A percentile compares a stretch with the other conserved stretches of the same genome.
Evolutionary conservation across 2,113 vertebrate genomes (phyloP).

Genomic region (Anoplopoma fimbria): DNA sequence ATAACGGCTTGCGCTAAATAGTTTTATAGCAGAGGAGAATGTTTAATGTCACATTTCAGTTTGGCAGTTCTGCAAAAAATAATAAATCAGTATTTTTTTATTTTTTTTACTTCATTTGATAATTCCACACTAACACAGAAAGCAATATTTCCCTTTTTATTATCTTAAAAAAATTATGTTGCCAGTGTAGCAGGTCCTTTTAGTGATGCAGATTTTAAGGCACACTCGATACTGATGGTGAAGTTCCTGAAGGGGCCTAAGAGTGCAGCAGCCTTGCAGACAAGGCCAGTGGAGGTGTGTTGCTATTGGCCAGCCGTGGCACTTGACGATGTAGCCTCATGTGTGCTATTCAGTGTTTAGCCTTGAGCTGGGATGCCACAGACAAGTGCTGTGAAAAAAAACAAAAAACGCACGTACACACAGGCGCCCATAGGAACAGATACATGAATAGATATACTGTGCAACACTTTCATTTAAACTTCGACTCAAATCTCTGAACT

Average conservation of each 20-base stretch:
- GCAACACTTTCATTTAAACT: constrained; percentile 8
- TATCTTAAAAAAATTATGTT: constrained; percentile 7
- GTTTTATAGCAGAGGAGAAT: neutral
- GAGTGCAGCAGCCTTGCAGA: constrained; percentile 49
- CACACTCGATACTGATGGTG: neutral
- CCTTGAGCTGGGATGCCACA: constrained; percentile 68
- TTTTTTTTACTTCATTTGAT: constrained; percentile 1
- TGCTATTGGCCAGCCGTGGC: constrained; percentile 39
- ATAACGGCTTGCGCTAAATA: neutral
- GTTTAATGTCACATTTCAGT: neutral
- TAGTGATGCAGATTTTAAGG: constrained; percentile 24
- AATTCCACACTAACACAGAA: neutral
- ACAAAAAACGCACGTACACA: neutral
- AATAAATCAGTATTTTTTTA: neutral
- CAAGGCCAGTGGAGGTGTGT: constrained; percentile 49
- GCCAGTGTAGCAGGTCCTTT: constrained; percentile 23
- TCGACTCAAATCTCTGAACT: neutral
- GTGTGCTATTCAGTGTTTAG: constrained; percentile 69
- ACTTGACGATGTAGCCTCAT: constrained; percentile 46
- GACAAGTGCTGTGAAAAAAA: constrained; percentile 20
- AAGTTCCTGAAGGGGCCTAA: constrained; percentile 40
- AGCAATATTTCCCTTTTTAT: constrained; percentile 9
- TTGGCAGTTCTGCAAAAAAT: neutral
- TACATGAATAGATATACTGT: constrained; percentile 26
- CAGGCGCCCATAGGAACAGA: constrained; percentile 1